phyloP scores from a whole-genome alignment of 2,797 vertebrate species.

The Babyrousa celebensis region DNA sequence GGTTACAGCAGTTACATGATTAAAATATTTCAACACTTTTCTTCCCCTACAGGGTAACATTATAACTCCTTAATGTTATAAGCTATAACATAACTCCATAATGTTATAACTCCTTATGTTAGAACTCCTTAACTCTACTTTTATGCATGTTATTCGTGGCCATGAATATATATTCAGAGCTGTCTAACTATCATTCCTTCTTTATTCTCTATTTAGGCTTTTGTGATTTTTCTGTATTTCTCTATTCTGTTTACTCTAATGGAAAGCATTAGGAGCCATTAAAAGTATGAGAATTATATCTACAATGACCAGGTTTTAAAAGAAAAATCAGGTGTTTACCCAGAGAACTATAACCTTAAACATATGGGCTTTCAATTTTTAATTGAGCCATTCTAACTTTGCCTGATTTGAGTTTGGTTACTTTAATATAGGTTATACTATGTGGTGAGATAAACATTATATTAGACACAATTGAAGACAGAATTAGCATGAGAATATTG shows the following conservation, averaged over 20 bases:
- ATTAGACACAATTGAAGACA: neutral
- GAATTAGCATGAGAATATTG: neutral
- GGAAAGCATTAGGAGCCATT: neutral
- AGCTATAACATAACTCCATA: no score
- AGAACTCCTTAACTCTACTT: neutral
- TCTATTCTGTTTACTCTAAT: neutral
- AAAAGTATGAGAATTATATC: neutral
- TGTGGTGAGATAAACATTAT: neutral
- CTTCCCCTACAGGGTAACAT: neutral
- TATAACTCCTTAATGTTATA: neutral
- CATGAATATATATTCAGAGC: neutral
- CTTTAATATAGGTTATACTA: neutral
- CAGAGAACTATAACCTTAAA: slow-evolving; percentile 25
- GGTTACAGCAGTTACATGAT: neutral
- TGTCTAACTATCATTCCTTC: neutral
- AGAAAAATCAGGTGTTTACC: neutral
- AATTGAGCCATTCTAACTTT: neutral
- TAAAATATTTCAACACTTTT: neutral
- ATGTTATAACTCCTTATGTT: no score
- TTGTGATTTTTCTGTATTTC: neutral
- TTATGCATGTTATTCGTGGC: neutral
- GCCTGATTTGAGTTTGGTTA: neutral
- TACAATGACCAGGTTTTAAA: neutral
- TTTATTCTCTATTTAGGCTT: neutral
- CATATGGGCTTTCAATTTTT: neutral